phyloP scores from a whole-genome alignment of 2,797 vertebrate species.

The Hapalemur alaotrensis region DNA sequence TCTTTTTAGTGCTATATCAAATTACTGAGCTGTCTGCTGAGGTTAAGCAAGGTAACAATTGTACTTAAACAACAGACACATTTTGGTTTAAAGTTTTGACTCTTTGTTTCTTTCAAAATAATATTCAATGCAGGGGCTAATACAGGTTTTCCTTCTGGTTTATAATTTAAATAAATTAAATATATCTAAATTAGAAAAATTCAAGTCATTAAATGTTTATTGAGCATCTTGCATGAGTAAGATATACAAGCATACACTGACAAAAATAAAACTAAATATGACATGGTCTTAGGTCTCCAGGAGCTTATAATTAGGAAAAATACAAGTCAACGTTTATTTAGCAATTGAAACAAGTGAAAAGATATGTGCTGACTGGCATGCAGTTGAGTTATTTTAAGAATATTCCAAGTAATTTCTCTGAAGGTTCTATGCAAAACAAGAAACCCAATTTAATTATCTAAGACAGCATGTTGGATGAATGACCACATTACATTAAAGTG shows the following conservation, averaged over 20 bases:
- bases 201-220: neutral
- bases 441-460: neutral
- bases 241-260: neutral
- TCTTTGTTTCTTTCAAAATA: neutral
- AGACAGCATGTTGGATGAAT: neutral
- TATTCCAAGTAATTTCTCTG: neutral
- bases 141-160: neutral
- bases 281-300: neutral
- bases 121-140: neutral
- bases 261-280: slow-evolving; percentile 40
- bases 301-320: neutral
- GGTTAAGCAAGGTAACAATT: neutral
- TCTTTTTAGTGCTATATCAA: neutral
- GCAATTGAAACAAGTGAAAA: neutral
- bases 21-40: slow-evolving; percentile 21
- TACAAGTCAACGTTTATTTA: neutral
- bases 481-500: neutral
- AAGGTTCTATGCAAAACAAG: neutral
- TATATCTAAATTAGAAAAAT: neutral
- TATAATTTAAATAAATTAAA: slow-evolving; percentile 8
- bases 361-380: neutral
- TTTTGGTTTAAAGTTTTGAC: neutral
- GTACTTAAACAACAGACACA: neutral
- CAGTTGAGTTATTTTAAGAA: neutral
- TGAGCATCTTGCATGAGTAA: neutral